These are phyloP conservation scores for Burhinus bistriatus DNA, from an alignment of 2,113 vertebrate species.

Conservation along the genomic window DNA sequence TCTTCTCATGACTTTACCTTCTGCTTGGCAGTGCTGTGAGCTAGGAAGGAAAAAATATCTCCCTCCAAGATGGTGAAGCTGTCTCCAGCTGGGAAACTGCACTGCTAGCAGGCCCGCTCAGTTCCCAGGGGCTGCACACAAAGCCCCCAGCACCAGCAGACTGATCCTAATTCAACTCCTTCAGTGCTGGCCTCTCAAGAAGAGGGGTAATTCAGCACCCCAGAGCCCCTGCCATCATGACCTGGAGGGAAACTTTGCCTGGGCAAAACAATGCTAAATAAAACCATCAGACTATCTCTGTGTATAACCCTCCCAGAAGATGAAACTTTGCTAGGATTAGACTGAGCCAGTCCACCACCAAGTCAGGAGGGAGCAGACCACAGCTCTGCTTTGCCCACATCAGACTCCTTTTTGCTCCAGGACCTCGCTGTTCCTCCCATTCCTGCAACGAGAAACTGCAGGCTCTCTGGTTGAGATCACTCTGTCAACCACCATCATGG, in stretches of 20 bases:
- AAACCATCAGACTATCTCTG: background rate
- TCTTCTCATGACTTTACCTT: constrained; percentile 46
- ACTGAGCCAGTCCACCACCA: background rate
- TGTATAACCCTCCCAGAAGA: background rate
- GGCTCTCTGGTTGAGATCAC: background rate
- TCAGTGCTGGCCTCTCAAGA: background rate
- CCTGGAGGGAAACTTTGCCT: background rate
- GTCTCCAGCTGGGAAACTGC: background rate
- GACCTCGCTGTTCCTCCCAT: background rate
- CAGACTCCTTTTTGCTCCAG: background rate
- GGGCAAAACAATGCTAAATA: background rate
- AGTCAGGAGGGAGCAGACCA: background rate
- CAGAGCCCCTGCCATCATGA: background rate
- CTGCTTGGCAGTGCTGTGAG: background rate
- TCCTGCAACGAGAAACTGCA: background rate
- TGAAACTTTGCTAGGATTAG: background rate
- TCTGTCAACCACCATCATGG: fast-evolving
- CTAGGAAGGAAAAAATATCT: background rate
- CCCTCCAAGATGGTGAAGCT: background rate
- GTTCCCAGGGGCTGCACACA: background rate
- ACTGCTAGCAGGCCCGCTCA: background rate
- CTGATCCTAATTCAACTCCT: background rate
- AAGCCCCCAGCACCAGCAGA: background rate
- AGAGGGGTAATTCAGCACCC: background rate
- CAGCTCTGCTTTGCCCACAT: background rate